A percentile compares a stretch with the other conserved stretches of the same genome.
Evolutionary conservation across 2,797 vertebrate species (phyloP).

Genomic region (Lagorchestes hirsutus): DNA sequence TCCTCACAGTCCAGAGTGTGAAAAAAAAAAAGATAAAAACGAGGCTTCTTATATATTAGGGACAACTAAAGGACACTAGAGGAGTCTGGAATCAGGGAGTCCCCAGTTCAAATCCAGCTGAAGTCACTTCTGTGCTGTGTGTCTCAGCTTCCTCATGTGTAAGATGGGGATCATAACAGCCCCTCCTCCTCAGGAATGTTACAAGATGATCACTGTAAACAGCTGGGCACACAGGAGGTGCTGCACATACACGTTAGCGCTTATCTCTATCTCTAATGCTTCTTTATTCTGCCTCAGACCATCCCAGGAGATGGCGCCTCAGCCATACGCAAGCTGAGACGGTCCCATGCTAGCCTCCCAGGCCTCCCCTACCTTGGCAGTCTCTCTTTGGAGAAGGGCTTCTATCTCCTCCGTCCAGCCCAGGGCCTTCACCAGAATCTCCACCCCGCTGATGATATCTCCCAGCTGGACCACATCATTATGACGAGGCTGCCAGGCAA

Average conservation of each 20-base stretch:
- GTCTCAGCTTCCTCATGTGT: background rate
- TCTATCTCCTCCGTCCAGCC: conserved; percentile 91
- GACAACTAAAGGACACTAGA: background rate
- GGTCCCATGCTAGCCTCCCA: accelerated
- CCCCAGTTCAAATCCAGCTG: too few species aligned
- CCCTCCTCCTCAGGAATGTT: background rate
- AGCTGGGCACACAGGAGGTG: too few species aligned
- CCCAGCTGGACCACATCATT: conserved; percentile 91
- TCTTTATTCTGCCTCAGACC: too few species aligned
- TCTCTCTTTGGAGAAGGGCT: conserved; percentile 82
- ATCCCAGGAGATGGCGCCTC: background rate
- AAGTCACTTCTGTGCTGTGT: background rate
- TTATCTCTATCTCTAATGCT: too few species aligned
- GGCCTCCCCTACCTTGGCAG: conserved; percentile 79
- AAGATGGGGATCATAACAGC: background rate
- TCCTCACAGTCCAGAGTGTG: too few species aligned
- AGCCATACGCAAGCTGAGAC: too few species aligned
- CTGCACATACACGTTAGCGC: too few species aligned
- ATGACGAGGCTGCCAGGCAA: conserved; percentile 82
- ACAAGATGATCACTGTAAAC: too few species aligned
- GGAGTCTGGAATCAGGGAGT: too few species aligned
- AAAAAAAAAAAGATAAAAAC: background rate
- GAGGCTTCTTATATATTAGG: background rate
- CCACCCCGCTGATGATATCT: conserved; percentile 90
- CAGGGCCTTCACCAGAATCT: conserved; percentile 89